Evolutionary conservation across 2,888 invertebrate genomes (phyloP).

Genomic region (Melolontha melolontha): DNA sequence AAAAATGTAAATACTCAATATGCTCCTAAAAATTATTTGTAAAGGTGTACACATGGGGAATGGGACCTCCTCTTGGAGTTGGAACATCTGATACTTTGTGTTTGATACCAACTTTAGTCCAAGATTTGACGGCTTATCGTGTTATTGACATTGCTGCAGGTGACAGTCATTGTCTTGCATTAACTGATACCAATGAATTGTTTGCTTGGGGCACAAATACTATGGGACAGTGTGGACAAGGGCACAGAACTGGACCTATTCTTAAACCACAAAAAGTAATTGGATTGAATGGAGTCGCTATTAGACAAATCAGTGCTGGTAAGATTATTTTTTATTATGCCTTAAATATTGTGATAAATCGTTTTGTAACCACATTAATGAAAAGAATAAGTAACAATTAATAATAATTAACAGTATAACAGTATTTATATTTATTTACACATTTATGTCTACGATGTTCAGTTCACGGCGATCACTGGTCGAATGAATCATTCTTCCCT

Average conservation of each 20-base stretch:
- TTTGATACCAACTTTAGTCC: constrained; percentile 68
- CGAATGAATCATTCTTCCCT: no score
- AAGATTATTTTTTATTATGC: constrained; percentile 19
- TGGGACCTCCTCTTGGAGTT: constrained; percentile 71
- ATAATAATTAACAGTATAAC: no score
- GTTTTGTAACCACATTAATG: no score
- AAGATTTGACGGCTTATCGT: constrained; percentile 67
- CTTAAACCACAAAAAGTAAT: constrained; percentile 70
- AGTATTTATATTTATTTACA: no score
- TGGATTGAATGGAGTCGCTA: constrained; percentile 68
- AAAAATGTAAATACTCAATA: neutral
- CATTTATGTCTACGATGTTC: no score
- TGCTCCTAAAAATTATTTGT: constrained; percentile 27
- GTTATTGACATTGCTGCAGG: constrained; percentile 73
- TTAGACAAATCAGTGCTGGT: constrained; percentile 74
- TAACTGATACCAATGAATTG: constrained; percentile 68
- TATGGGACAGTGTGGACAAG: constrained; percentile 75
- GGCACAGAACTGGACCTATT: constrained; percentile 71
- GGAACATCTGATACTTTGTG: constrained; percentile 70
- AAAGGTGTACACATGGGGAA: constrained; percentile 73
- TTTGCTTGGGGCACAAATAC: constrained; percentile 75
- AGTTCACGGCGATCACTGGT: no score
- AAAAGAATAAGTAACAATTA: no score
- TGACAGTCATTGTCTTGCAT: constrained; percentile 72
- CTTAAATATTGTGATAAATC: no score